Percentiles rank a stretch among this genome's conserved stretches.
phyloP scores from a whole-genome alignment of 2,113 vertebrate genomes.

The rabbit (Oryctolagus cuniculus) region mOryCun1.1 NC_091439.1:23287501-23288000 shows the following conservation, averaged over 20 bases:
- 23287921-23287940: background rate
- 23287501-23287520: background rate
- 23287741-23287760: background rate
- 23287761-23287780: background rate
- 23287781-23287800: background rate
- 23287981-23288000: background rate
- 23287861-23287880: background rate
- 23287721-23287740: background rate
- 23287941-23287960: background rate
- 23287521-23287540: conserved; percentile 15
- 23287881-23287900: background rate
- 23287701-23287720: background rate
- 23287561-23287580: background rate
- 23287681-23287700: background rate
- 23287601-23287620: background rate
- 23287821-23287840: background rate
- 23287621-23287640: background rate
- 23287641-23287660: background rate
- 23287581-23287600: background rate
- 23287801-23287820: background rate
- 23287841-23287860: background rate
- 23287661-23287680: background rate
- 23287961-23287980: background rate
- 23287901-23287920: background rate
- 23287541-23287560: background rate